A percentile compares a stretch with the other conserved stretches of the same genome.
These are phyloP conservation scores for Chromobotia macracanthus DNA, from an alignment of 2,797 vertebrate genomes.

Conservation along the genomic window DNA sequence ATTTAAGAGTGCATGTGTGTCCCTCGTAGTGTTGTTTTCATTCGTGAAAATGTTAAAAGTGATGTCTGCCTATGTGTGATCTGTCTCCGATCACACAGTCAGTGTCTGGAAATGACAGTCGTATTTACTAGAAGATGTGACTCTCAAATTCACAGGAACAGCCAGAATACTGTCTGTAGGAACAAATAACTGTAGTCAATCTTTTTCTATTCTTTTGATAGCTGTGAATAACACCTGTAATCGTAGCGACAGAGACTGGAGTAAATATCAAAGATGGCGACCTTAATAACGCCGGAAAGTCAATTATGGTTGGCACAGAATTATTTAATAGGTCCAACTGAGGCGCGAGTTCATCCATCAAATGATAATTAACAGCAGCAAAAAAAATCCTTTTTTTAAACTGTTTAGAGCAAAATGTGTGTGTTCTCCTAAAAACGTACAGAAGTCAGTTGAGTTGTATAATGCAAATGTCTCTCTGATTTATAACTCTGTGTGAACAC, in stretches of 20 bases:
- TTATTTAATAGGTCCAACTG: background rate
- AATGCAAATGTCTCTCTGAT: no score
- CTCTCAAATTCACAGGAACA: background rate
- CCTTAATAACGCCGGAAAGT: background rate
- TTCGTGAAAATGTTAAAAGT: no score
- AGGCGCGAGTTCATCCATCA: background rate
- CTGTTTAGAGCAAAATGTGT: background rate
- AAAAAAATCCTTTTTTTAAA: background rate
- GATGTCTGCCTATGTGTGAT: no score
- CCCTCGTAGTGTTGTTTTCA: no score
- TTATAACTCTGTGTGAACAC: no score
- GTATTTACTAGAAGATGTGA: no score
- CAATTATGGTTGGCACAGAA: background rate
- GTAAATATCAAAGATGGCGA: conserved; percentile 2
- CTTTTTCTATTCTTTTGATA: background rate
- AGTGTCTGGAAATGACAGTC: no score
- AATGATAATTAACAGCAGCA: background rate
- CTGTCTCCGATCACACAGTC: no score
- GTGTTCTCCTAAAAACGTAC: no score
- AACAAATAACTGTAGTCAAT: background rate
- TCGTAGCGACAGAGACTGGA: background rate
- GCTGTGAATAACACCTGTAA: background rate
- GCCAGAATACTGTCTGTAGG: background rate
- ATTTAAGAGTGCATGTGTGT: no score
- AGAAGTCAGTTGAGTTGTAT: no score